Evolutionary conservation across 1,140 invertebrate species (phyloP).

Genomic region (Agrypnia vestita): DNA sequence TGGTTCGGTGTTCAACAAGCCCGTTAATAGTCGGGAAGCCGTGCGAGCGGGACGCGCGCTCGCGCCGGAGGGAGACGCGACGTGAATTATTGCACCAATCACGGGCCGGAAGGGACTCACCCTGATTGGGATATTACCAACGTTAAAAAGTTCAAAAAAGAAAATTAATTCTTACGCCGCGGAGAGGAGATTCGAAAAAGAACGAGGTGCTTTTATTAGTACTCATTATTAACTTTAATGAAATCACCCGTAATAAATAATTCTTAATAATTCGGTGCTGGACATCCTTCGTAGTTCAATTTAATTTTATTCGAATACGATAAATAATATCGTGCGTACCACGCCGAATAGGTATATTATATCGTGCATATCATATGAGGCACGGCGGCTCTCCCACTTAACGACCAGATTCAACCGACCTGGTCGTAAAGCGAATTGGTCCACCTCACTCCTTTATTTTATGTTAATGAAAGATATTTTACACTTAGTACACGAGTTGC

Average conservation of each 20-base stretch:
- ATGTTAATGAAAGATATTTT: too few species aligned
- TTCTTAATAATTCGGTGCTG: not conserved
- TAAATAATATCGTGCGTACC: not conserved
- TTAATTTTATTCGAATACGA: too few species aligned
- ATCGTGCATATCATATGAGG: too few species aligned
- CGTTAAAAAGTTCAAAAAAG: slow-evolving; percentile 45
- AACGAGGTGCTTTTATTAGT: slow-evolving; percentile 5
- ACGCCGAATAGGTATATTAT: too few species aligned
- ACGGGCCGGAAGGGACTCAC: slow-evolving; percentile 49
- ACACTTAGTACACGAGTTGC: too few species aligned
- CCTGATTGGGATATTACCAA: slow-evolving; percentile 48
- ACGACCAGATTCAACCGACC: too few species aligned
- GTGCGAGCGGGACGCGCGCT: slow-evolving; percentile 32
- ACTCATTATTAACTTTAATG: slow-evolving; percentile 11
- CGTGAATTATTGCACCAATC: slow-evolving; percentile 50
- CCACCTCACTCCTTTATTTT: too few species aligned
- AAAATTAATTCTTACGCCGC: slow-evolving; percentile 31
- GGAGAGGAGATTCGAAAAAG: not conserved
- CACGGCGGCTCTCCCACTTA: too few species aligned
- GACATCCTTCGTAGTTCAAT: too few species aligned
- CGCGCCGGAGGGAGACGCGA: slow-evolving; percentile 13
- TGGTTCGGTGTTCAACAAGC: slow-evolving; percentile 39
- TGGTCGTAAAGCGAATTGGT: too few species aligned
- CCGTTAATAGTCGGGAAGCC: slow-evolving; percentile 31
- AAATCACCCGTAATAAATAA: slow-evolving; percentile 9